Base-by-base conservation (phyloP, 2,797 vertebrate genomes). In the Holocentrus rufus region DNA sequence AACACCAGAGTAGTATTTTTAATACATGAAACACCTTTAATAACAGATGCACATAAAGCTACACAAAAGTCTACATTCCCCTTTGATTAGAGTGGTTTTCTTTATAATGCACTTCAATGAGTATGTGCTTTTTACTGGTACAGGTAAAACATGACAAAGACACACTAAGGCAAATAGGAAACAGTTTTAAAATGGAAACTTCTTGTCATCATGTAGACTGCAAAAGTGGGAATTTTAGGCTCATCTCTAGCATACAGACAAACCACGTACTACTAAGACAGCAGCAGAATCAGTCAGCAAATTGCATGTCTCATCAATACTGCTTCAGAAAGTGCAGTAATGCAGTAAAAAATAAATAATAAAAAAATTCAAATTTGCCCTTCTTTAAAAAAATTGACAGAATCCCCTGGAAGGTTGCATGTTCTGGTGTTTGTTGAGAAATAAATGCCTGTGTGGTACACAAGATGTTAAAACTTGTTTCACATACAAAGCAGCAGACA, bases 31-130 rank as follows among this genome's bases (percentile, higher is more conserved):
- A 79, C 66, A 77, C 13, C 74, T 92, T 91, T 90, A 90, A 89
- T 92, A 74, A 89, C 85, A 30, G 66, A 86, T 80, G 59, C 56
- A 86, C 63, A 89, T 75, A 79, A 72, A 84, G 79, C 72, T 76
- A 83, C 80, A 90, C 74, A 79, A 49, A 73, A 42, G 62, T 81
- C 30, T 89, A 92, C 90, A 92, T 92, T 91, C 90, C 75, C 69
- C 70, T 73, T 72, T 57, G 65, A 87, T 57, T 30, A 79, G 27
- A 83, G 80, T 17, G 18, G 36, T 63, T 83, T 78, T 60, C 46
- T 73, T 80, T 70, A 77, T 87, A 91, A 91, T 91, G 88, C 86
- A 91, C 83, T 91, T 90, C 9, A 87, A 81, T 9, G 0, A 62
- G 72, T 60, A 80, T 92, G 90, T 90, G 90, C 87, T 91, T 91